These are phyloP conservation scores for Galemys pyrenaicus DNA, from an alignment of 2,113 vertebrate genomes.

Conservation along the genomic window DNA sequence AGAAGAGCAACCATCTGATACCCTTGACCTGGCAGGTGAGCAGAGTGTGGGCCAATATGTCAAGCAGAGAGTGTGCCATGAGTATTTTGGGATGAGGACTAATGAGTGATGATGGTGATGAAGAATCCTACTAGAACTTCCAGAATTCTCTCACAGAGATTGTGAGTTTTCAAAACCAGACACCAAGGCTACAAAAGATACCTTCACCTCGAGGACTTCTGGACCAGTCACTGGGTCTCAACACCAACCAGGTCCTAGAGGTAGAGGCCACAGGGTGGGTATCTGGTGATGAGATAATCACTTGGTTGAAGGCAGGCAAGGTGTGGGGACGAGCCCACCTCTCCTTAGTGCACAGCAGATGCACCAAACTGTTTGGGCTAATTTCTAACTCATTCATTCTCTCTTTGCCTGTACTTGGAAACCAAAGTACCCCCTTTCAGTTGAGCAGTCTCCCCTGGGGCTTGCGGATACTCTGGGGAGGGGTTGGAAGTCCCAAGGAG, in stretches of 20 bases:
- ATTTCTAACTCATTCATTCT: not conserved
- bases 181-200: not conserved
- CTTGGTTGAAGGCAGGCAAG: not conserved
- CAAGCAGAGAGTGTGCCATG: not conserved
- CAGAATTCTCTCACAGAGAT: too few species aligned
- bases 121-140: too few species aligned
- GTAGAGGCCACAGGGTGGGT: not conserved
- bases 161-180: too few species aligned
- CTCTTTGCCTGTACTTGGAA: not conserved
- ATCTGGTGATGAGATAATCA: not conserved
- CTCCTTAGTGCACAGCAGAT: not conserved
- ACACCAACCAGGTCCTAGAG: not conserved
- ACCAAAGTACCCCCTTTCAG: not conserved
- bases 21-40: not conserved
- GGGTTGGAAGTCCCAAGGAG: not conserved
- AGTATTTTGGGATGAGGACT: not conserved
- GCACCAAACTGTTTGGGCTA: not conserved
- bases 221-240: not conserved
- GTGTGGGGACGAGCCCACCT: rapidly evolving
- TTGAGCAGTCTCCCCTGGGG: not conserved
- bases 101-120: not conserved
- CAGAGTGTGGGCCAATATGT: not conserved
- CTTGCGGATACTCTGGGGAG: not conserved
- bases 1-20: not conserved
- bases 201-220: not conserved